Evolutionary conservation across 2,888 invertebrate genomes (phyloP), one percentile per base, ranked within the genome.

Genomic region (Cheilosia impressa): DNA sequence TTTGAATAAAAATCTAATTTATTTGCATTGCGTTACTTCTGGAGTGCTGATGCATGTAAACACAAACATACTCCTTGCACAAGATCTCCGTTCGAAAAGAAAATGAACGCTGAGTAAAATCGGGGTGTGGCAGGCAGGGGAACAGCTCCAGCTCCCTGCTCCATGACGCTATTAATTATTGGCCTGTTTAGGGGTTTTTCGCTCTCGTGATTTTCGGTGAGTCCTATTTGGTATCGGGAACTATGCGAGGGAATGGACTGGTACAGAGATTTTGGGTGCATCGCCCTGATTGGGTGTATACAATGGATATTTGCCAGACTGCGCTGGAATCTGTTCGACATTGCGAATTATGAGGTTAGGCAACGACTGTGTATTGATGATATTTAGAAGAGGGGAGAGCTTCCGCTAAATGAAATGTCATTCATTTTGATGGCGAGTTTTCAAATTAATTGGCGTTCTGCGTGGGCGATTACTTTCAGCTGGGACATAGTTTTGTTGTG

Each of bases 1-100:
- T 83, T 83, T 85, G 84, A 85, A 85, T 85, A 85, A 80, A 85
- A 85, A 80, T 85, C 84, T 80, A 85, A 80, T 85, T 85, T 85
- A 80, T 85, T 80, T 76, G 80, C 80, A 71, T 55, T 84, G 55
- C 58, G 63, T 79, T 84, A 60, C 84, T 76, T 84, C 84, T 79
- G 75, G 53, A 79, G 72, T 77, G 68, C 52, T 55, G 38, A 6
- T 60, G 69, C 68, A 77, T 50, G 38, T 50, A 50, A 27, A 10
- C 55, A 43, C 52, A 38, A 45, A 34, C 22, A 41, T 24, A 27
- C 53, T 24, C 17, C n/a, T 22, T 77, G 45, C 17, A 17, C 45
- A n/a, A 9, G 45, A 17, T 38, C 13, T 13, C n/a, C 17, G 7
- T 24, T 24, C 27, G 31, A 31, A 57, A 83, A 63, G 53, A 63